Evolutionary conservation across 1,140 invertebrate species (phyloP), one percentile per base, ranked within the genome.

Genomic region (Sycobia sp.): DNA sequence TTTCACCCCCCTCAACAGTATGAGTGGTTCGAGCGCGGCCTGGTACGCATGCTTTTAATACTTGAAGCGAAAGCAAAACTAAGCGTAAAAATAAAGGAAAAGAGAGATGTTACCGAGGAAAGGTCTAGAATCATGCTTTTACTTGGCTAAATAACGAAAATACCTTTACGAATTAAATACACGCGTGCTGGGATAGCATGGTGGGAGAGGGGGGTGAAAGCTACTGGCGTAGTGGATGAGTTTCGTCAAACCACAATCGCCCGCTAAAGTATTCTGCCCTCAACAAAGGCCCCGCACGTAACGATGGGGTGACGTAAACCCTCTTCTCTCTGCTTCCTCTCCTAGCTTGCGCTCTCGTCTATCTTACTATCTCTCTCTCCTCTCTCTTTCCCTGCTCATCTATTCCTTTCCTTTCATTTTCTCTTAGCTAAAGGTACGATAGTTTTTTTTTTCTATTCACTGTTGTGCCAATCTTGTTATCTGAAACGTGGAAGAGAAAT

Each of bases 81-180:
- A 13, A 38, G 34, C 29, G 32, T n/a, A n/a, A n/a, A n/a, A n/a
- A 27, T 1, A 44, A 29, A 44, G 14, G 11, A n/a, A 16, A 43
- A 43, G n/a, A 29, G 22, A 25, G 27, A 27, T 7, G 25, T 7
- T 14, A 55, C 8, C 51, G 38, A 4, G 36, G 27, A 51, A 36
- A 5, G 13, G 16, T 43, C 16, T 29, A 1, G 5, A n/a, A 7
- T 32, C 4, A 18, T 11, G 64, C 68, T 76, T 73, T 69, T 69
- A 65, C 70, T 70, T 69, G 41, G 64, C 60, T 68, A 77, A 59
- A 77, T 73, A 71, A 76, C 68, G 71, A 73, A 50, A 73, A 76
- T 76, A 75, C 70, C 75, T 77, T 73, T 73, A 69, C 67, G 73
- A 76, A 75, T 75, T 73, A 77, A 76, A 76, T 68, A 71, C 68